Conservation (phyloP, 1,140 invertebrate genomes). For the Choristoneura fumiferana region DNA sequence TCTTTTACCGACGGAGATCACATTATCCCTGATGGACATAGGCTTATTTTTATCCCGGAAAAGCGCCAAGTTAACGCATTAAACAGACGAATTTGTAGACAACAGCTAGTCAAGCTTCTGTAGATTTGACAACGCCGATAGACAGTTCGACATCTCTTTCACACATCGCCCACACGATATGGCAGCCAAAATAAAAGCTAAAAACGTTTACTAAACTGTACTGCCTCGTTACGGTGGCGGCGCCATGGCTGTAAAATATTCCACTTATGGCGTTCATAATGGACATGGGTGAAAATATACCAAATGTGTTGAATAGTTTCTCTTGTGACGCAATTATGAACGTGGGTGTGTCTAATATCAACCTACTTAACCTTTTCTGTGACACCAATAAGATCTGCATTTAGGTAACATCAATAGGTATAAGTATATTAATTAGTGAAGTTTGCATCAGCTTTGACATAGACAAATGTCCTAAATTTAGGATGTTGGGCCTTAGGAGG, state of each 20-base stretch:
- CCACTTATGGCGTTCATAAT: slow-evolving; percentile 15
- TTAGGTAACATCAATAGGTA: not conserved
- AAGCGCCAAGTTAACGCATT: too few relatives aligned
- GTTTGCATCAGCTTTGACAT: not conserved
- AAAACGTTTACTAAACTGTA: not conserved
- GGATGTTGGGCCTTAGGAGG: too few relatives aligned
- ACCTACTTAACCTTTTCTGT: too few relatives aligned
- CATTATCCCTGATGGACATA: too few relatives aligned
- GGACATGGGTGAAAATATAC: slow-evolving; percentile 1
- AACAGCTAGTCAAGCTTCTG: too few relatives aligned
- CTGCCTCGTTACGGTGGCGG: slow-evolving; percentile 1
- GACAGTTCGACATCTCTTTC: not conserved
- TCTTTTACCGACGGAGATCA: too few relatives aligned
- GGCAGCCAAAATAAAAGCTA: slow-evolving; percentile 13
- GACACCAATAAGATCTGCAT: too few relatives aligned
- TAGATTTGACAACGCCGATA: too few relatives aligned
- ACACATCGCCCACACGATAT: slow-evolving; percentile 2
- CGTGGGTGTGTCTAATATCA: not conserved
- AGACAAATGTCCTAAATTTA: not conserved
- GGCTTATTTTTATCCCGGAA: too few relatives aligned
- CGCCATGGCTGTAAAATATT: slow-evolving; percentile 8
- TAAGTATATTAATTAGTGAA: not conserved
- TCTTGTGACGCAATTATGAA: slow-evolving; percentile 6
- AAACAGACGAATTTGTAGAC: too few relatives aligned
- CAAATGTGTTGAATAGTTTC: slow-evolving; percentile 5